Conservation (phyloP, 2,888 invertebrate genomes). For the Aphidoletes aphidimyza region DNA sequence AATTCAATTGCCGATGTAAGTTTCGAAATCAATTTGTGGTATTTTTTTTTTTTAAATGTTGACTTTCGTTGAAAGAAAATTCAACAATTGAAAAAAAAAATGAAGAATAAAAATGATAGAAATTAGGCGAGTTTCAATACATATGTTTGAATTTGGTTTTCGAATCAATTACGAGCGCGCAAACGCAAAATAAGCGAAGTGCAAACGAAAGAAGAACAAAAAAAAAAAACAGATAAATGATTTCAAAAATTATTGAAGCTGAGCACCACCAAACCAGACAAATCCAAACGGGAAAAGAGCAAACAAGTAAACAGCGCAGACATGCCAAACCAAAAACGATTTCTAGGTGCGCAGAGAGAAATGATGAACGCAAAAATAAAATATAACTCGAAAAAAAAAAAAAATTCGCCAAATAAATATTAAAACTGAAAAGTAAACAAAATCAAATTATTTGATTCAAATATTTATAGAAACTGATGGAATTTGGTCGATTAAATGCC, state of each 20-base stretch:
- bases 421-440: neutral
- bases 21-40: neutral
- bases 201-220: neutral
- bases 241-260: constrained; percentile 4
- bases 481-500: neutral
- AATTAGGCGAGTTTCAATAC: neutral
- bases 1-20: neutral
- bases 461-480: neutral
- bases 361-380: too few relatives aligned
- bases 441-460: too few relatives aligned
- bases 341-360: too few relatives aligned
- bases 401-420: neutral
- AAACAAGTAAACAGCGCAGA: neutral
- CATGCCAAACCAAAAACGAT: neutral
- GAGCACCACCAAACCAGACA: constrained; percentile 22
- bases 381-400: neutral
- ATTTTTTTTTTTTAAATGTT: neutral
- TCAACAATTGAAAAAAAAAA: neutral
- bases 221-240: neutral
- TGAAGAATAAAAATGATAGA: constrained; percentile 9
- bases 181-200: constrained; percentile 3
- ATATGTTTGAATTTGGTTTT: neutral
- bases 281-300: neutral
- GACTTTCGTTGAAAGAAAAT: neutral
- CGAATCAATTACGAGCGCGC: constrained; percentile 8